Evolutionary conservation across 1,140 invertebrate genomes (phyloP), one percentile per base, ranked within the genome.

Genomic region (Megalonaias nervosa): DNA sequence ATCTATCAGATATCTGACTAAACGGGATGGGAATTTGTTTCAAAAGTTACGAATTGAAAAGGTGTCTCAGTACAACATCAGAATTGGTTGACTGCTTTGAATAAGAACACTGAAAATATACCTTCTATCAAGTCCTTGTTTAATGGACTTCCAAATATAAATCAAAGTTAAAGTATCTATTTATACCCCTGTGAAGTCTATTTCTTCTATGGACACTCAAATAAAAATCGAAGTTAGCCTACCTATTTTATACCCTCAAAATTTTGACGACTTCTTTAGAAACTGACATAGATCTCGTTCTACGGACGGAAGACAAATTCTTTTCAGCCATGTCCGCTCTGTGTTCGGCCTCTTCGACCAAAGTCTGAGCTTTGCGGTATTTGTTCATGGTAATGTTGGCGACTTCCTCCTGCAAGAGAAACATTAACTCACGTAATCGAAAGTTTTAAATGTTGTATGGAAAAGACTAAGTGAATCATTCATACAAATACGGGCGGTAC

Each of bases 331-430:
- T 80, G 75, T 91, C 90, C 58, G 90, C 90, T 62, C 90, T 81
- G 78, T 81, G 74, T 76, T 91, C 90, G 57, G 90, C 89, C 67
- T 91, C 90, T 62, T 91, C 90, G 21, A 90, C 79, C 75, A 89
- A 69, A 23, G 84, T 74, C 78, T 88, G 87, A 71, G 89, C 89
- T 81, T 91, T 91, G 81, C 90, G 86, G 86, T 91, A 91, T 82
- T 91, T 91, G 84, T 89, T 91, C 90, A 91, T 88, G 19, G 90
- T 89, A 62, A 91, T 88, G 71, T 82, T 88, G 68, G 90, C 85
- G 23, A 91, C 89, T 68, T 91, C 90, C 75, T 91, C 90, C 90
- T 91, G 84, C 61, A 85, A 85, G 31, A 66, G 19, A 68, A 61
- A 70, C 16, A 19, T 23, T 48, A 58, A 17, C 26, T 56, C 6